Base-by-base conservation (phyloP, 1,140 invertebrate species). In the Elymnias hypermnestra region DNA sequence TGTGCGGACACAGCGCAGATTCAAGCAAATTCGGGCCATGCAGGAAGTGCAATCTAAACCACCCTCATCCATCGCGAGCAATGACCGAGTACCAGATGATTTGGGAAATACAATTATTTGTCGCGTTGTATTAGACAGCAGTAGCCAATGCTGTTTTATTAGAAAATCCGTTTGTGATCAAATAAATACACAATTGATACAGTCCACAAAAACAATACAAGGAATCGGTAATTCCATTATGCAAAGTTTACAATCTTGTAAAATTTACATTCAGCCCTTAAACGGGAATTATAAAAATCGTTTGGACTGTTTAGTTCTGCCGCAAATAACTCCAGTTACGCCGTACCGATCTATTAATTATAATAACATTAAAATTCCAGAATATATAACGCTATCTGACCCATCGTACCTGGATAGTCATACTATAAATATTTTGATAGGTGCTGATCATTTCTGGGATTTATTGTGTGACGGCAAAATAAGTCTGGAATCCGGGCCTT, bases 361-460 rank as follows among this genome's bases (percentile, higher is more conserved):
- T 21, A 21, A 17, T 17, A 9, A 8, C 36, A 12, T 46, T 10
- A 21, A 38, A 5, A 38, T 46, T 19, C 35, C 33, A 6, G 3
- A 28, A 2, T 7, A 46, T 13, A 18, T 4, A 12, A 3, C 2
- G 2, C 14, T 65, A 1, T 52, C 57, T 2, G 63, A 66, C 42
- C 55, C 63, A 3, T 10, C 35, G 0, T 65, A 49, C 40, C 31
- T 39, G 19, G 21, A 17, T 3, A 23, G 51, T 0, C 37, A 31
- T 9, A 22, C 44, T 8, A 52, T 66, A 7, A 55, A 62, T 26
- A 40, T 66, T 22, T 44, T 59, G 17, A 55, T 62, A 13, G 63
- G 58, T 2, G 55, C 63, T 5, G 52, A 66, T 43, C 38, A 25
- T 29, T 64, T 64, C 29, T 64, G 62, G 62, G 52, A 57, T 3